Evolutionary conservation across 2,888 invertebrate species (phyloP).

Genomic region (Rhyacophila evoluta): DNA sequence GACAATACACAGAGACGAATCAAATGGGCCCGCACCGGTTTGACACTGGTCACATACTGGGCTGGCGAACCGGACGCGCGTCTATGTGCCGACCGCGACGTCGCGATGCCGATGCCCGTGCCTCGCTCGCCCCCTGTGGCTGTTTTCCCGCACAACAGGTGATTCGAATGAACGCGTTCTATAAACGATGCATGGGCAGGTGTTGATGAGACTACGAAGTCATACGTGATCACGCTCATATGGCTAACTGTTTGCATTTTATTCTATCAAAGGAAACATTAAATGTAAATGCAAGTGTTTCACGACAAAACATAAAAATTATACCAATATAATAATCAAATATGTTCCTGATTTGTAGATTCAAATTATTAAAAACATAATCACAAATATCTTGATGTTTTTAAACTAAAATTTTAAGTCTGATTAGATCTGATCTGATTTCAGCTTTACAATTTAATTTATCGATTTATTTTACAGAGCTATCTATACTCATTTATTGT

Average conservation of each 20-base stretch:
- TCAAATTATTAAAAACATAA: too few relatives aligned
- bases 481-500: too few relatives aligned
- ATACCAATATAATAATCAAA: too few relatives aligned
- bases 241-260: not conserved
- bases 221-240: not conserved
- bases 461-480: too few relatives aligned
- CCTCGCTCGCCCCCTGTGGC: conserved; percentile 16
- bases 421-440: too few relatives aligned
- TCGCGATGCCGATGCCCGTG: conserved; percentile 34
- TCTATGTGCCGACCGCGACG: conserved; percentile 29
- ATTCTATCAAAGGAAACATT: too few relatives aligned
- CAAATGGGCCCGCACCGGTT: conserved; percentile 39
- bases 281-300: too few relatives aligned
- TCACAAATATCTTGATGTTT: too few relatives aligned
- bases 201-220: not conserved
- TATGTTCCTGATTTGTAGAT: too few relatives aligned
- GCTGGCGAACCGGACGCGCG: conserved; percentile 28
- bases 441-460: too few relatives aligned
- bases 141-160: conserved; percentile 37
- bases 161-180: not conserved
- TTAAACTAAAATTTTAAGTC: too few relatives aligned
- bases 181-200: not conserved
- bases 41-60: conserved; percentile 41
- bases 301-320: too few relatives aligned
- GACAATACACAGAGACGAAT: conserved; percentile 31